Evolutionary conservation across 2,797 vertebrate species (phyloP), one percentile per base, ranked within the genome.

Genomic region (Betta splendens): DNA sequence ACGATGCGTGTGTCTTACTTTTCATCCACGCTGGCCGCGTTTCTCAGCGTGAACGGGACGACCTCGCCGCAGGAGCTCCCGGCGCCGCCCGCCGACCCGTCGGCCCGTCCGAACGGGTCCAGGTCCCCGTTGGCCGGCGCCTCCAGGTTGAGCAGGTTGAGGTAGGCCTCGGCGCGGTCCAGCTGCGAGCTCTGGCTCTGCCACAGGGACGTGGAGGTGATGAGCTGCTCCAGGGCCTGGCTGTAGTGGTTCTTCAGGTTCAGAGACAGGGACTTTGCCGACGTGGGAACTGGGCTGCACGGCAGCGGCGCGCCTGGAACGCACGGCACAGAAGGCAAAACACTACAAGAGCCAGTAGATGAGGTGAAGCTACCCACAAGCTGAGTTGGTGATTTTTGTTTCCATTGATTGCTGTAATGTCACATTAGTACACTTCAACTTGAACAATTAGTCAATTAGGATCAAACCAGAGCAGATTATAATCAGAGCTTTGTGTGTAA

Each of bases 191-290:
- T 82, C 58, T 83, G 79, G 26, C 84, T 76, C 0, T 80, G 68
- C 64, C 89, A 92, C 7, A 92, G 88, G 0, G 93, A 93, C 0
- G 80, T 92, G 62, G 94, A 95, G 70, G 93, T 92, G 85, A 90
- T 80, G 85, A 93, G 92, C 72, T 89, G 85, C 38, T 90, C 91
- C 75, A 86, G 48, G 3, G 86, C 84, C 64, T 92, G 79, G 75
- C 84, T 90, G 90, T 91, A 93, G 71, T 86, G 85, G 64, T 94
- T 94, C 89, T 93, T 95, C 84, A 95, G 81, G 79, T 94, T 94
- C 60, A 95, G 89, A 9, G 93, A 91, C n/a, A 94, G 85, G 1
- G 92, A 87, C 51, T 88, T 92, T 1, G 66, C 61, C 6, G 79
- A 47, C 0, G 87, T 73, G 15, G 90, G 81, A 7, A 83, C 63